Evolutionary conservation across 2,797 vertebrate genomes (phyloP).

Genomic region (Sandelia bainsii): DNA sequence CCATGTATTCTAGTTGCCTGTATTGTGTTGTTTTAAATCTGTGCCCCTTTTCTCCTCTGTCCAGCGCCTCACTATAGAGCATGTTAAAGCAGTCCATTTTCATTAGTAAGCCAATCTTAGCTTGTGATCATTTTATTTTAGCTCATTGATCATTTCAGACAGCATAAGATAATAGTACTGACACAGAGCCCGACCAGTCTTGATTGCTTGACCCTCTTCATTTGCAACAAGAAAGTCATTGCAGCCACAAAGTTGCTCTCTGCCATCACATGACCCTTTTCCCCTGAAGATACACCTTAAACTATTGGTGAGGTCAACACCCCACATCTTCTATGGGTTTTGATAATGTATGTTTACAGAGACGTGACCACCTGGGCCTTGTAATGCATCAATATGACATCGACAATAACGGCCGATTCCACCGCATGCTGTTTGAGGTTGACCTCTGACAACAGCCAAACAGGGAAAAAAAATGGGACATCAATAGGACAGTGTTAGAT

Average conservation of each 20-base stretch:
- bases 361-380: conserved; percentile 93
- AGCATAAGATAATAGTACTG: conserved; percentile 90
- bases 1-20: conserved; percentile 9
- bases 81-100: conserved; percentile 91
- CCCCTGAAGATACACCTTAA: conserved; percentile 81
- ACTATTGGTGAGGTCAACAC: conserved; percentile 90
- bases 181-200: conserved; percentile 88
- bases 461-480: conserved; percentile 81
- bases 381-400: conserved; percentile 98
- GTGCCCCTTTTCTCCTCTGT: conserved; percentile 52
- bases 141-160: conserved; percentile 94
- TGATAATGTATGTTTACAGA: conserved; percentile 99
- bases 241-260: conserved; percentile 78
- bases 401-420: conserved; percentile 95
- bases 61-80: conserved; percentile 80
- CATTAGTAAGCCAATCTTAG: conserved; percentile 93
- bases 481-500: conserved; percentile 86
- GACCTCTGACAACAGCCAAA: conserved; percentile 88
- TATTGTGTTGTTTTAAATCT: conserved; percentile 72
- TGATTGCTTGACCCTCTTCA: conserved; percentile 95
- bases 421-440: conserved; percentile 84
- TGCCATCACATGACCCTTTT: conserved; percentile 73
- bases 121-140: conserved; percentile 94
- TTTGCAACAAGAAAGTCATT: conserved; percentile 90
- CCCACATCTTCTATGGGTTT: conserved; percentile 95